A percentile compares a stretch with the other conserved stretches of the same genome.
phyloP scores from a whole-genome alignment of 1,140 invertebrate genomes.

The Drosophila arawakana region DNA sequence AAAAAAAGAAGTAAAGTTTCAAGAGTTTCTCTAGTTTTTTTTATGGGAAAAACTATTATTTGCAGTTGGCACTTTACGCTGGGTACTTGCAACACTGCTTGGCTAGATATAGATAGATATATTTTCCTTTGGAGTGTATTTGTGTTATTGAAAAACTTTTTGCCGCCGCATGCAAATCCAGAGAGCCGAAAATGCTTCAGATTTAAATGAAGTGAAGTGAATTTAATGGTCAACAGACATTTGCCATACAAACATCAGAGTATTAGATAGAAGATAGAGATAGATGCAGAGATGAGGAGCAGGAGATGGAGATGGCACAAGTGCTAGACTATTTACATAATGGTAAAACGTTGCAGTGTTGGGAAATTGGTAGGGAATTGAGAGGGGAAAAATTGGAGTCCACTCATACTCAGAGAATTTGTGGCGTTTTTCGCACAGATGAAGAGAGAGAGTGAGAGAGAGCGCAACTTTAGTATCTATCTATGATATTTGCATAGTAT shows the following conservation, averaged over 20 bases:
- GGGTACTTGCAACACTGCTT: slow-evolving; percentile 52
- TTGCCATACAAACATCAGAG: slow-evolving; percentile 62
- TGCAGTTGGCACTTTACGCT: slow-evolving; percentile 68
- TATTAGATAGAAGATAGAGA: slow-evolving; percentile 11
- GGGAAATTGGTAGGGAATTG: not conserved
- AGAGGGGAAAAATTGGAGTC: not conserved
- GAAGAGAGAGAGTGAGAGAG: not conserved
- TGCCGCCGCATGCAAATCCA: slow-evolving; percentile 56
- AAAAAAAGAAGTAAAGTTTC: slow-evolving; percentile 18
- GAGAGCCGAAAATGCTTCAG: slow-evolving; percentile 67
- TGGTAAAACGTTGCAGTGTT: slow-evolving; percentile 37
- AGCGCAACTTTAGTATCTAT: slow-evolving; percentile 50
- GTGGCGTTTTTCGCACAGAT: slow-evolving; percentile 51
- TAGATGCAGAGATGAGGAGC: slow-evolving; percentile 3
- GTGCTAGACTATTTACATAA: slow-evolving; percentile 59
- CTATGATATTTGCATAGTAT: slow-evolving; percentile 80
- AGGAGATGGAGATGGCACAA: not conserved
- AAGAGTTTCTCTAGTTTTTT: not conserved
- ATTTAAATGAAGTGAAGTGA: slow-evolving; percentile 84
- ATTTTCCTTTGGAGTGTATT: slow-evolving; percentile 49
- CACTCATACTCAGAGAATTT: slow-evolving; percentile 18
- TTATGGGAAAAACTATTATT: slow-evolving; percentile 69
- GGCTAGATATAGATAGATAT: not conserved
- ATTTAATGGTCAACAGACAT: slow-evolving; percentile 83
- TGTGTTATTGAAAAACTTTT: slow-evolving; percentile 79